phyloP scores from a whole-genome alignment of 2,888 invertebrate genomes.

The Tubulanus polymorphus region DNA sequence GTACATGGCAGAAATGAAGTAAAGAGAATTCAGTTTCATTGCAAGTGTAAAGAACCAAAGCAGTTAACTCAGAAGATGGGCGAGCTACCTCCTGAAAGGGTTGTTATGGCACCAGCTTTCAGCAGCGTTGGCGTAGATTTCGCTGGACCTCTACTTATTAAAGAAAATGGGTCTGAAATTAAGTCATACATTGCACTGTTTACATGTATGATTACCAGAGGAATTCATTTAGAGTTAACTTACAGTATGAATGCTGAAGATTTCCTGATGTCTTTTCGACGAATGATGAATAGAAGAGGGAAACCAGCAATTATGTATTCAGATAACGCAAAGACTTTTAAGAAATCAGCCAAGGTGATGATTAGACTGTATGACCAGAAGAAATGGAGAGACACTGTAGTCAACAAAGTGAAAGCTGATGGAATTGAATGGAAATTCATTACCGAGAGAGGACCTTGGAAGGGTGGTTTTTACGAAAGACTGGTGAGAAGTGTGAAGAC shows the following conservation, averaged over 20 bases:
- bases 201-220: constrained; percentile 8
- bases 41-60: not conserved
- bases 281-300: constrained; percentile 3
- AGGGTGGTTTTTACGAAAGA: not conserved
- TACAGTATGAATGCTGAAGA: constrained; percentile 1
- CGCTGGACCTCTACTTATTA: not conserved
- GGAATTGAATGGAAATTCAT: not conserved
- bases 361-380: not conserved
- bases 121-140: constrained; percentile 5
- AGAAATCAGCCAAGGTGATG: not conserved
- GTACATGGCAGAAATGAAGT: not conserved
- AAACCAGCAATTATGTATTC: not conserved
- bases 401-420: not conserved
- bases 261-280: constrained; percentile 1
- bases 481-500: constrained; percentile 1
- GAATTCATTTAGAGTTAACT: constrained; percentile 5
- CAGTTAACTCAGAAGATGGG: not conserved
- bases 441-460: not conserved
- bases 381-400: not conserved
- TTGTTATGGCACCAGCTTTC: not conserved
- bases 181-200: constrained; percentile 4
- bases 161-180: not conserved
- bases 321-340: constrained; percentile 5
- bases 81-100: not conserved
- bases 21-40: not conserved